Percentiles rank a stretch among this genome's conserved stretches.
phyloP scores from a whole-genome alignment of 2,797 vertebrate genomes.

The Strix occidentalis region DNA sequence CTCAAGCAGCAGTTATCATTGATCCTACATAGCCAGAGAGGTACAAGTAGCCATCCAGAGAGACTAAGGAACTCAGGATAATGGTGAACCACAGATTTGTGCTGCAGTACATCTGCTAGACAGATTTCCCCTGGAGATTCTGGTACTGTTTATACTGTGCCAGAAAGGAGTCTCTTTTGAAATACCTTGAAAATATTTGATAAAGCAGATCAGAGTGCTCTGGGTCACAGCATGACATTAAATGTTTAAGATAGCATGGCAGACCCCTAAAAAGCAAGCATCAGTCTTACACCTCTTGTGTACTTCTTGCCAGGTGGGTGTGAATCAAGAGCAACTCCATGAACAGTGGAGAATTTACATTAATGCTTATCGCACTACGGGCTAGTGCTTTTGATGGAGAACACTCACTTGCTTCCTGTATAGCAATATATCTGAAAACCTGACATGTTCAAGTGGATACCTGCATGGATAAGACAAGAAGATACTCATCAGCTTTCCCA shows the following conservation, averaged over 20 bases:
- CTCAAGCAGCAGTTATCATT: not conserved
- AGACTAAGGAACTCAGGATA: not conserved
- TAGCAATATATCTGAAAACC: not conserved
- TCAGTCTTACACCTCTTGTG: not conserved
- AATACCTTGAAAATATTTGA: constrained; percentile 1
- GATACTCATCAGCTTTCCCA: not conserved
- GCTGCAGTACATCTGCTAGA: not conserved
- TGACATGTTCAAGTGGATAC: not conserved
- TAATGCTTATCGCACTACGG: not conserved
- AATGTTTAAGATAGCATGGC: not conserved
- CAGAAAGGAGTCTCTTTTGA: not conserved
- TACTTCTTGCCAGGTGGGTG: not conserved
- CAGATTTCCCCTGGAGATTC: not conserved
- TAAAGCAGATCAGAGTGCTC: not conserved
- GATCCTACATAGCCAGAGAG: not conserved
- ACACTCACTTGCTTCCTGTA: not conserved
- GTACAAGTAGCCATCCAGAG: not conserved
- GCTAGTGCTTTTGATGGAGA: not conserved
- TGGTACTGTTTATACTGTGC: not conserved
- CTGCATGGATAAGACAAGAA: not conserved
- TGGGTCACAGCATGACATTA: not conserved
- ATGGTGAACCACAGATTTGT: not conserved
- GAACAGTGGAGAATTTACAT: not conserved
- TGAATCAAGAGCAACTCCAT: not conserved
- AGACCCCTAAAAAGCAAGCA: constrained; percentile 24